Percentiles rank a stretch among this genome's conserved stretches.
phyloP scores from a whole-genome alignment of 2,888 invertebrate species.

The Eupeodes luniger region DNA sequence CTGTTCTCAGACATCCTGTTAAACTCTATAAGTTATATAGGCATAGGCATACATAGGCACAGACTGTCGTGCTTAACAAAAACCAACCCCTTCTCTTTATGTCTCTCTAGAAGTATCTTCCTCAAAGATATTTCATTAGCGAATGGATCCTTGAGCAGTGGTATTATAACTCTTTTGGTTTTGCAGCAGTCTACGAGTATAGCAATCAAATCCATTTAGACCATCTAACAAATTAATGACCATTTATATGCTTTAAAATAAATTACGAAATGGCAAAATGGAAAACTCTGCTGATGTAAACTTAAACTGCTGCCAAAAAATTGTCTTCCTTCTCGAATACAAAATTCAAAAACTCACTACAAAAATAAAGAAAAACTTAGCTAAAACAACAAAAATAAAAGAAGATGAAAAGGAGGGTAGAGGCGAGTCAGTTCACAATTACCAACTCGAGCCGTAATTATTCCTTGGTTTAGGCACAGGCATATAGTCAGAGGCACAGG shows the following conservation, averaged over 20 bases:
- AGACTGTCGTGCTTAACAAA: conserved; percentile 11
- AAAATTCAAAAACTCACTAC: not conserved
- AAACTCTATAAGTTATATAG: not conserved
- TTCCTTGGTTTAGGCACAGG: conserved; percentile 66
- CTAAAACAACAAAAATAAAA: not conserved
- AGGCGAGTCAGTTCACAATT: conserved; percentile 57
- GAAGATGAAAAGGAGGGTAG: not conserved
- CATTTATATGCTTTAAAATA: conserved; percentile 62
- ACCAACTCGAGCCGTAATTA: conserved; percentile 73
- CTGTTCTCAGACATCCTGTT: too few relatives aligned
- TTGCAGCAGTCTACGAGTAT: conserved; percentile 30
- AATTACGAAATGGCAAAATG: conserved; percentile 59
- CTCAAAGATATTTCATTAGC: conserved; percentile 33
- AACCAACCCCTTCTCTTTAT: not conserved
- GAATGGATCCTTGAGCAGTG: conserved; percentile 38
- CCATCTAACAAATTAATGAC: conserved; percentile 67
- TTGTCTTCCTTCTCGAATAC: conserved; percentile 23
- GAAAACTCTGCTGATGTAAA: conserved; percentile 54
- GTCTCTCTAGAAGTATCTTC: not conserved
- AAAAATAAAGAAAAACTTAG: not conserved
- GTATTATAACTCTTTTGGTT: not conserved
- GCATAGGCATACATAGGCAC: too few relatives aligned
- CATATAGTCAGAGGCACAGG: not conserved
- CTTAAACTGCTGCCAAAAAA: conserved; percentile 66
- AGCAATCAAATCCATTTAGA: conserved; percentile 65